Percentiles rank a stretch among this genome's conserved stretches.
Conservation (phyloP, 1,140 invertebrate genomes). For the Geopemphigus sp. region DNA sequence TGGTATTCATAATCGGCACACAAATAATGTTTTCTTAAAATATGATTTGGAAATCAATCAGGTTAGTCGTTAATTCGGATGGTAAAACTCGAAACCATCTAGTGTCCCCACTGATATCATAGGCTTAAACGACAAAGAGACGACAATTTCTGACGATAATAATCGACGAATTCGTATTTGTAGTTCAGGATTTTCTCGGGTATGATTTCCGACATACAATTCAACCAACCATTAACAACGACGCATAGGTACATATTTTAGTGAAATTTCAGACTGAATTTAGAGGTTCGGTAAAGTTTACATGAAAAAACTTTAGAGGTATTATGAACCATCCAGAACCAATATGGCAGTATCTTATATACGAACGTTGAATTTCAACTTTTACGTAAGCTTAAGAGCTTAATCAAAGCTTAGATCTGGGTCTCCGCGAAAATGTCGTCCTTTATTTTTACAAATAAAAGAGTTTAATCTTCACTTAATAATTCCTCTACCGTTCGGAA, state of each 20-base stretch:
- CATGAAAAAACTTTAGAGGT: conserved; percentile 13
- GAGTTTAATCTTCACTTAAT: conserved; percentile 37
- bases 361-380: conserved; percentile 3
- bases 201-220: background rate
- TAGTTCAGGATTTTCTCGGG: background rate
- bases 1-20: no score
- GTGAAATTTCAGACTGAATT: background rate
- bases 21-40: no score
- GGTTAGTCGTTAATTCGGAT: no score
- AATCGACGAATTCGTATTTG: background rate
- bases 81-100: no score
- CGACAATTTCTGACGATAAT: background rate
- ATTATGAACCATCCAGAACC: background rate
- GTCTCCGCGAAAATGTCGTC: conserved; percentile 19
- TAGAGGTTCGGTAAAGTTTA: conserved; percentile 2
- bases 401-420: conserved; percentile 36
- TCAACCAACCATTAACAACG: background rate
- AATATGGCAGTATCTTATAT: background rate
- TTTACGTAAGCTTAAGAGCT: conserved; percentile 42
- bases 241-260: background rate
- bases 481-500: background rate
- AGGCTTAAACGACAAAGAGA: no score
- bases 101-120: no score
- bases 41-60: no score
- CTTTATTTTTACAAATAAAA: conserved; percentile 39